Percentiles rank a stretch among this genome's conserved stretches.
Evolutionary conservation across 2,888 invertebrate species (phyloP).

Genomic region (Polylopha cassiicola): DNA sequence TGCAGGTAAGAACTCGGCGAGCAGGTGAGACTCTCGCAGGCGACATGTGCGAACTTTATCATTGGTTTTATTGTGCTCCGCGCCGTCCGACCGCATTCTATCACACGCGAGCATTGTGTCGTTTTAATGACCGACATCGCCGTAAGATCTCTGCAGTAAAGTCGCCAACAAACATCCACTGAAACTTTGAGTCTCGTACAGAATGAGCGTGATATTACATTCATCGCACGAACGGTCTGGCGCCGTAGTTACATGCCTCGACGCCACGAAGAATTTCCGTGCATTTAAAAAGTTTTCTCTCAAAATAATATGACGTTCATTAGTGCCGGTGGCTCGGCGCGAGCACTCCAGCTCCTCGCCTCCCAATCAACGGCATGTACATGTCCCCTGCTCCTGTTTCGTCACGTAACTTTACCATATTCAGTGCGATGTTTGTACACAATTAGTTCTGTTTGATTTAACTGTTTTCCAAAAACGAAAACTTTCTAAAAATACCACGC

Average conservation of each 20-base stretch:
- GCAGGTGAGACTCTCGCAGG: slow-evolving; percentile 50
- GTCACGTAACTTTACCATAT: too few relatives aligned
- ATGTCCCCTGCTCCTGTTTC: too few relatives aligned
- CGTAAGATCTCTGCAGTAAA: slow-evolving; percentile 23
- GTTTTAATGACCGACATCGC: slow-evolving; percentile 37
- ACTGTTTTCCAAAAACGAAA: too few relatives aligned
- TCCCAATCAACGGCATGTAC: too few relatives aligned
- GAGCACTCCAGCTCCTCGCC: neutral
- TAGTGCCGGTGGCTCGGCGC: slow-evolving; percentile 5
- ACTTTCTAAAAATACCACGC: too few relatives aligned
- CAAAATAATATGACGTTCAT: slow-evolving; percentile 2
- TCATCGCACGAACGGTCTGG: neutral
- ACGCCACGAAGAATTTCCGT: slow-evolving; percentile 2
- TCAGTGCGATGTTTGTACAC: too few relatives aligned
- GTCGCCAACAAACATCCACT: slow-evolving; percentile 24
- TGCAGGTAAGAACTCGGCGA: slow-evolving; percentile 60
- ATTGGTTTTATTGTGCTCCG: slow-evolving; percentile 48
- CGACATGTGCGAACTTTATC: slow-evolving; percentile 66
- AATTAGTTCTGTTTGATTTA: too few relatives aligned
- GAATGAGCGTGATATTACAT: slow-evolving; percentile 1
- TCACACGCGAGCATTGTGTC: slow-evolving; percentile 30
- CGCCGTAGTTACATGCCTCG: neutral
- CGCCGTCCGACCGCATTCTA: slow-evolving; percentile 32
- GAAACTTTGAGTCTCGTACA: slow-evolving; percentile 3
- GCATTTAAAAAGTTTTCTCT: slow-evolving; percentile 6